Evolutionary conservation across 2,888 invertebrate species (phyloP), one percentile per base, ranked within the genome.

Genomic region (Pollenia angustigena): DNA sequence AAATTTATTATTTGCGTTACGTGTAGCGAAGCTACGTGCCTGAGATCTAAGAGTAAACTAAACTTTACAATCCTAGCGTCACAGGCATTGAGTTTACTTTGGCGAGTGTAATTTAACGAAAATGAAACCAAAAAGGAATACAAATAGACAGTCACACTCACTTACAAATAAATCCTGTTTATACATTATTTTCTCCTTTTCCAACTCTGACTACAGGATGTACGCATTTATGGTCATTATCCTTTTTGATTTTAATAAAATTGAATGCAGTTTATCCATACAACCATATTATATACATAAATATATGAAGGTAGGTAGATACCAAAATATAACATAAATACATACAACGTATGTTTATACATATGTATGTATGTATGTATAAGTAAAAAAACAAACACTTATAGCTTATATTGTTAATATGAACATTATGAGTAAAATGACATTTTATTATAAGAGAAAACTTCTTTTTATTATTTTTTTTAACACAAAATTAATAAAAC

Each of bases 11-110:
- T 50, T 32, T 52, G 68, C 68, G 66, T 64, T 84, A 74, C 78
- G 72, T 84, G 54, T 81, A 79, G 76, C 76, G 84, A 87, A 78
- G 81, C 79, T 91, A 91, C 91, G 91, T 90, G 90, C 90, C 89
- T 91, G 91, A 92, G 91, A 90, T 90, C 90, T 89, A 90, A 91
- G 91, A 90, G 89, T 90, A 89, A 91, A 92, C 92, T 92, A 89
- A 92, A 90, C 83, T 71, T 74, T 62, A 11, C 85, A 81, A 87
- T 83, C 87, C 82, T 83, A 54, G 84, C 84, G 84, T 81, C 81
- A 64, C 78, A 68, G 62, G 50, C 74, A 60, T 74, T 78, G 52
- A 76, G 84, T 60, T 64, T 7, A 60, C 6, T 32, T 71, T 46
- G 42, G 12, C 42, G 40, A 44, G 46, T 54, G 50, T 42, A 48